These are phyloP conservation scores for Rhabditophanes sp. DNA, from an alignment of 2,888 invertebrate genomes.

Conservation along the genomic window DNA sequence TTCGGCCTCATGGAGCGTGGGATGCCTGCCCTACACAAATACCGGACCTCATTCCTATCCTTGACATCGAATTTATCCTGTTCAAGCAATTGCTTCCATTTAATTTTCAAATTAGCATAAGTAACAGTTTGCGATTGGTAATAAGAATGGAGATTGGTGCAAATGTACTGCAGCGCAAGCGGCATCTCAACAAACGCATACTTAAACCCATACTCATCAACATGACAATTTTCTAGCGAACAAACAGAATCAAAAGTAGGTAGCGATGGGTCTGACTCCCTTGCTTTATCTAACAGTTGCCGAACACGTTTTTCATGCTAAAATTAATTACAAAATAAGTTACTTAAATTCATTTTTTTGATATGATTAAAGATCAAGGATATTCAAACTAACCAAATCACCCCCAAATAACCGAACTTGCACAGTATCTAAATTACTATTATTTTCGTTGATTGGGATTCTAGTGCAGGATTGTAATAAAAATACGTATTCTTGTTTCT, in stretches of 20 bases:
- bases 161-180: conserved; percentile 49
- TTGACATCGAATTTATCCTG: conserved; percentile 20
- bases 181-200: conserved; percentile 47
- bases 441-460: conserved; percentile 47
- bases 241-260: conserved; percentile 49
- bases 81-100: conserved; percentile 46
- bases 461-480: conserved; percentile 49
- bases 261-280: conserved; percentile 48
- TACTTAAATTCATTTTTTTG: conserved; percentile 1
- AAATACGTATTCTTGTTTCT: conserved; percentile 48
- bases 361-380: conserved; percentile 2
- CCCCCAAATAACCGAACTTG: conserved; percentile 49
- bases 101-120: conserved; percentile 44
- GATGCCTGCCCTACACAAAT: conserved; percentile 48
- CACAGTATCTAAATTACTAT: conserved; percentile 45
- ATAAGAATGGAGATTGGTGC: conserved; percentile 46
- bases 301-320: conserved; percentile 48
- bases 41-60: conserved; percentile 46
- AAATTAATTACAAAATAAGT: conserved; percentile 8
- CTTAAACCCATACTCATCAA: conserved; percentile 50
- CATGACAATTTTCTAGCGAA: conserved; percentile 41
- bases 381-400: conserved; percentile 44
- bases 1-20: conserved; percentile 46
- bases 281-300: conserved; percentile 46
- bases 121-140: conserved; percentile 43